A percentile compares a stretch with the other conserved stretches of the same genome.
These are phyloP conservation scores for Micoletzkya japonica DNA, from an alignment of 2,888 invertebrate genomes.

Conservation along the genomic window DNA sequence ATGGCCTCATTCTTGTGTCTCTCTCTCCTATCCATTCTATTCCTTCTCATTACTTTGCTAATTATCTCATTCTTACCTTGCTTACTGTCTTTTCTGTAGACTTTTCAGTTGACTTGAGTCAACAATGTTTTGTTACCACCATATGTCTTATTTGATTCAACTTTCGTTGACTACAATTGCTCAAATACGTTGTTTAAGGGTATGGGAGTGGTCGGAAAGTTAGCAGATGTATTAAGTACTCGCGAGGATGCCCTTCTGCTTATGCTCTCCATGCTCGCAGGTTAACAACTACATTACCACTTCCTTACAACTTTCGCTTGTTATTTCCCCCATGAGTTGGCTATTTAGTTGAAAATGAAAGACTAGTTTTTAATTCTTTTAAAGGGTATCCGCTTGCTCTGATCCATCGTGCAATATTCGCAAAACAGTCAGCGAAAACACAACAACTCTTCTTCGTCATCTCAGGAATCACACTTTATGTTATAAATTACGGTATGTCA, in stretches of 20 bases:
- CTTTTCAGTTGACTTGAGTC: neutral
- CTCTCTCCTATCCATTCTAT: neutral
- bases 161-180: too few species aligned
- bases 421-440: conserved; percentile 41
- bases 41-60: neutral
- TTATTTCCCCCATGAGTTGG: neutral
- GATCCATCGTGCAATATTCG: conserved; percentile 55
- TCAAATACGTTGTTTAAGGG: conserved; percentile 2
- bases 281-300: conserved; percentile 27
- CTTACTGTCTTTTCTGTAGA: neutral
- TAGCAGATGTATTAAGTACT: conserved; percentile 49
- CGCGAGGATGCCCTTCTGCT: conserved; percentile 60
- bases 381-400: conserved; percentile 62
- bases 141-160: too few species aligned
- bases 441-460: conserved; percentile 57
- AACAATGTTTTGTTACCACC: neutral
- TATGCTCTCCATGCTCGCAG: conserved; percentile 56
- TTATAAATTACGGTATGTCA: conserved; percentile 58
- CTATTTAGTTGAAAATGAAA: neutral
- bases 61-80: neutral
- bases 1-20: too few species aligned
- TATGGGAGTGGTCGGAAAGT: conserved; percentile 38
- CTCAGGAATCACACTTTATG: conserved; percentile 53
- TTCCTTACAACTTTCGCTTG: neutral
- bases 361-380: conserved; percentile 41